These are phyloP conservation scores for Enhydra lutris DNA, from an alignment of 2,113 vertebrate genomes.

Conservation along the genomic window DNA sequence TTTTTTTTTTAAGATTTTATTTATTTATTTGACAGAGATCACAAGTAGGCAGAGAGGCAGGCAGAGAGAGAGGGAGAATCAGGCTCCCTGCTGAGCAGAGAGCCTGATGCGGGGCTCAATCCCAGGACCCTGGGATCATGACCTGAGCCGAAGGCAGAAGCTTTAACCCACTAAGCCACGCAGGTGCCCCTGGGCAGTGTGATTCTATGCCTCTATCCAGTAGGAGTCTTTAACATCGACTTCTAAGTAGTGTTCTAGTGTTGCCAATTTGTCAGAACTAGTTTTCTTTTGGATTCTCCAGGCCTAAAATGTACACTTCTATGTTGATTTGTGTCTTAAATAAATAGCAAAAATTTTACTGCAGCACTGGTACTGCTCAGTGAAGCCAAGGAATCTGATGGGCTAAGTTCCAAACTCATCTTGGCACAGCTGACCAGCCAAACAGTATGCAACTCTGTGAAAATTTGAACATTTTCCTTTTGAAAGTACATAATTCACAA, in stretches of 20 bases:
- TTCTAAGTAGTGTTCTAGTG: background rate
- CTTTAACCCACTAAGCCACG: too few species aligned
- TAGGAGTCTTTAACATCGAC: background rate
- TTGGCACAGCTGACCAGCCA: background rate
- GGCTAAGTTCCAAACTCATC: constrained; percentile 31
- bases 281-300: constrained; percentile 21
- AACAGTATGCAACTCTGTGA: background rate
- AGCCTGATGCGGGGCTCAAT: too few species aligned
- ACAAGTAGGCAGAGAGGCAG: too few species aligned
- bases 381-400: background rate
- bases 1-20: too few species aligned
- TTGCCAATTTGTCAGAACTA: background rate
- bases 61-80: too few species aligned
- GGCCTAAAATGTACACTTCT: background rate
- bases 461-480: constrained; percentile 14
- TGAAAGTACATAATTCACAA: background rate
- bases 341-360: constrained; percentile 33
- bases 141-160: too few species aligned
- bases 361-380: background rate
- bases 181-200: background rate
- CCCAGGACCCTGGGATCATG: too few species aligned
- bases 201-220: background rate
- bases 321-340: constrained; percentile 30
- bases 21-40: too few species aligned
- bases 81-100: too few species aligned